Evolutionary conservation across 2,113 vertebrate species (phyloP).

Genomic region (Brevimyrus niger): DNA sequence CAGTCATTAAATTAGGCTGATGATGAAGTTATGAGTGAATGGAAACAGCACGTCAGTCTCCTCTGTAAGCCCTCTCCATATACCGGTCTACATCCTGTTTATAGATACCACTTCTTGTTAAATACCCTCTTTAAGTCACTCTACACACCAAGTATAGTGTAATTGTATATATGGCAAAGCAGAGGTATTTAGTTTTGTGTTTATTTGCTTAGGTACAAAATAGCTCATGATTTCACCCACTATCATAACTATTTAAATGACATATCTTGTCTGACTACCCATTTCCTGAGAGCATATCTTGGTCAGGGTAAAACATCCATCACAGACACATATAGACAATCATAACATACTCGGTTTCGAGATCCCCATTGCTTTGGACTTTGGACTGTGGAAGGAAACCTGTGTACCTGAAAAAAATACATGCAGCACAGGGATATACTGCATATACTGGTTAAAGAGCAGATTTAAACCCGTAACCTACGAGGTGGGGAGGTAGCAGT

Average conservation of each 20-base stretch:
- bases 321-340: not conserved
- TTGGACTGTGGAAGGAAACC: not conserved
- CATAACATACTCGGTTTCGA: not conserved
- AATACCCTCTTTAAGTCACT: not conserved
- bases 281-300: not conserved
- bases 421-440: not conserved
- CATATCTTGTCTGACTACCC: not conserved
- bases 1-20: not conserved
- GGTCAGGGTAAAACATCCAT: not conserved
- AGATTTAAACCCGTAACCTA: not conserved
- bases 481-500: not conserved
- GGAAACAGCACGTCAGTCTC: not conserved
- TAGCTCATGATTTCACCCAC: not conserved
- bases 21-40: not conserved
- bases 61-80: not conserved
- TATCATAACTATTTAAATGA: not conserved
- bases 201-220: not conserved
- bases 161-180: not conserved
- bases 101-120: not conserved
- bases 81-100: not conserved
- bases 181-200: not conserved
- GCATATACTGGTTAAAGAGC: not conserved
- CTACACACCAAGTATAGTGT: not conserved
- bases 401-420: not conserved
- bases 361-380: not conserved